Evolutionary conservation across 2,113 vertebrate species (phyloP), one percentile per base, ranked within the genome.

Genomic region (Poeciliopsis turrubarensis): DNA sequence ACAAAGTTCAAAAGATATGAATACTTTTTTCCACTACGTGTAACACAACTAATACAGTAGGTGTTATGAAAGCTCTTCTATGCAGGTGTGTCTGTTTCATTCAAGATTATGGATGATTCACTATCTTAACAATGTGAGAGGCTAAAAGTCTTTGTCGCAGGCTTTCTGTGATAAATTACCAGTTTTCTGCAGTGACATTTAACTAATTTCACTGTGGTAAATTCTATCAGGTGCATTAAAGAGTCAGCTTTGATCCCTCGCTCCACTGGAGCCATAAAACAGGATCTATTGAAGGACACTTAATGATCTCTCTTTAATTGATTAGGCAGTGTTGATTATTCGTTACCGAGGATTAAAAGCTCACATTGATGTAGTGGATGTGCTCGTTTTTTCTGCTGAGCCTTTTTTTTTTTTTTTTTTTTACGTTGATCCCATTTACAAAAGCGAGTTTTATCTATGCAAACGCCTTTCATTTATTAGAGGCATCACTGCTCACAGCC

Each of bases 401-500:
- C 78, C 88, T 37, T 11, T 34, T 34, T 9, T 32, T 32, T 8
- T 84, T 29, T 29, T 29, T 90, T 91, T 86, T 80, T 89, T 86
- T 80, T 74, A 47, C 74, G 76, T 89, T 86, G 81, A 91, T 86
- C 88, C 86, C 44, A 88, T 89, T 87, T 89, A 76, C 82, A 83
- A 77, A 75, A 65, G 77, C 60, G 68, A 62, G 60, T 77, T 89
- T 78, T 86, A 91, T 89, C 86, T 86, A 78, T 41, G 79, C 29
- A 44, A 76, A 77, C 74, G 67, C 87, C 83, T 93, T 84, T 85
- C 78, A 68, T 91, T 90, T 87, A 84, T 85, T 86, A 77, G 86
- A 85, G 82, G 80, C 80, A 92, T 92, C 77, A 89, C 79, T 71
- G 78, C 82, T 92, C 79, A 89, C 84, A 87, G 88, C 80, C 86